phyloP scores from a whole-genome alignment of 2,888 invertebrate genomes.

The Stictocephala bisonia region DNA sequence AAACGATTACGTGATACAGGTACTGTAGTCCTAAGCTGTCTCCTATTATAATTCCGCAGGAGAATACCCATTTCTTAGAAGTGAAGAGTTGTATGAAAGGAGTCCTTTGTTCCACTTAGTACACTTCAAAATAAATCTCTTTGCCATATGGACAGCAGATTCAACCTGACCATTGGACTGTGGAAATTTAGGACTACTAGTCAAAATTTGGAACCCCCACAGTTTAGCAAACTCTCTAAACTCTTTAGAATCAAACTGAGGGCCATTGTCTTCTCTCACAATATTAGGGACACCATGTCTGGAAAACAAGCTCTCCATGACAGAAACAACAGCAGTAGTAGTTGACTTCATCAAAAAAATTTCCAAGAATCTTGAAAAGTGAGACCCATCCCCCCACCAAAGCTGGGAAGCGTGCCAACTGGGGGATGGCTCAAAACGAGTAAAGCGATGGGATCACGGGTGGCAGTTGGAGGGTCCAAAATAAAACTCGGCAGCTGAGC shows the following conservation, averaged over 20 bases:
- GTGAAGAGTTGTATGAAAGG: neutral
- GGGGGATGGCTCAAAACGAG: too few species aligned
- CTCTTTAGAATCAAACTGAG: neutral
- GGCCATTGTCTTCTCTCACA: neutral
- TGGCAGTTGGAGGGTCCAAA: too few species aligned
- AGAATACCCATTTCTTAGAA: neutral
- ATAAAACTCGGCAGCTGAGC: too few species aligned
- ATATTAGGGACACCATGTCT: neutral
- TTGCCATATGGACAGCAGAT: neutral
- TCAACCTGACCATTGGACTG: slow-evolving; percentile 12
- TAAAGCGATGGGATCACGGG: too few species aligned
- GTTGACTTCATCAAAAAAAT: neutral
- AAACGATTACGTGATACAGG: too few species aligned
- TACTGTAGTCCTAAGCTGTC: too few species aligned
- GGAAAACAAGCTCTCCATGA: neutral
- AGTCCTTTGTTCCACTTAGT: neutral
- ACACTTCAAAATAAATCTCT: neutral
- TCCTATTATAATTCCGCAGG: slow-evolving; percentile 12
- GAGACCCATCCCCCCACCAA: too few species aligned
- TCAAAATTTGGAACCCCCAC: neutral
- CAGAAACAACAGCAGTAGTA: neutral
- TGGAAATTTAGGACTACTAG: slow-evolving; percentile 17
- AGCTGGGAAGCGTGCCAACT: too few species aligned
- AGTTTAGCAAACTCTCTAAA: neutral
- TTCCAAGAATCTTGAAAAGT: slow-evolving; percentile 2